Evolutionary conservation across 2,113 vertebrate genomes (phyloP), one percentile per base, ranked within the genome.

Genomic region (Actinemys pallida): DNA sequence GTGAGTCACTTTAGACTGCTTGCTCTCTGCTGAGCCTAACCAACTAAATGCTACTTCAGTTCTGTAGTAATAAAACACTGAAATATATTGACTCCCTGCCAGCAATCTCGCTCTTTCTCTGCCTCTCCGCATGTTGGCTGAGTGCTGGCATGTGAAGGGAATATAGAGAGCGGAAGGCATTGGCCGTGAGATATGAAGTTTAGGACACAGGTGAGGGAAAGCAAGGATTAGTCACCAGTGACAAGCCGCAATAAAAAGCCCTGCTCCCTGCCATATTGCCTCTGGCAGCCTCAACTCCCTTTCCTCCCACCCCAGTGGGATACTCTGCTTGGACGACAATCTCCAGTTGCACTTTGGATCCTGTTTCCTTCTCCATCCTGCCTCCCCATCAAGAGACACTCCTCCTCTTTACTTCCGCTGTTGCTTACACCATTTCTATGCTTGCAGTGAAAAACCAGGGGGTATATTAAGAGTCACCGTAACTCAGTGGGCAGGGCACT

Each of bases 21-120:
- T 97, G 92, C 97, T 98, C 97, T 96, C 95, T 11, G 5, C 88
- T 0, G 78, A 98, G 95, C 97, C 97, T 98, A 96, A 98, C 95
- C 97, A 98, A 97, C 95, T 98, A 98, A 98, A 98, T 96, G 96
- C 96, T 98, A 96, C 96, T 97, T 96, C 96, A 96, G 82, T 98
- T 97, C 96, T 2, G 59, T 98, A 97, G 98, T 98, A 98, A 98
- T 98, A 98, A 98, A 98, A 98, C 98, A 98, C 96, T 96, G 97
- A 98, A 98, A 98, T 98, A 97, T 98, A 98, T 98, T 97, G 98
- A 98, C 98, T 98, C 97, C 91, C 97, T 98, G 98, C 97, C 98
- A 98, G 96, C 96, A 97, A 92, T 81, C 31, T 82, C 76, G 10
- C 96, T 96, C 88, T 19, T 88, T 95, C 88, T 95, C 95, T 97